A percentile compares a stretch with the other conserved stretches of the same genome.
Conservation (phyloP, 2,113 vertebrate species). For the Morone saxatilis region DNA sequence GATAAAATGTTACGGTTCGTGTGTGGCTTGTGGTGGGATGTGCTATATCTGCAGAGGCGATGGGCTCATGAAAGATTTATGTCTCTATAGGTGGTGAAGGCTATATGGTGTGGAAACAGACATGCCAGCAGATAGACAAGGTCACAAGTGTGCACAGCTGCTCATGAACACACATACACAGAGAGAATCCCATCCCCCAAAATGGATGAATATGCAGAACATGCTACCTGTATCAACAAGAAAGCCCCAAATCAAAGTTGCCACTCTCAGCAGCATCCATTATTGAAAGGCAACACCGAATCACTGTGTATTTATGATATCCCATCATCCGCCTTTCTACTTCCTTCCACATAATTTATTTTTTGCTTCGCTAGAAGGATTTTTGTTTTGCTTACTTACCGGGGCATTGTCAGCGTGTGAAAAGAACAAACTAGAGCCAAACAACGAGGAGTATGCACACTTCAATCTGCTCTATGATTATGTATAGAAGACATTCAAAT, state of each 20-base stretch:
- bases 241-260: conserved; percentile 43
- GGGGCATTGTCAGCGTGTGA: conserved; percentile 33
- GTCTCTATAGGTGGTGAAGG: conserved; percentile 31
- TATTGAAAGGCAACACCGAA: conserved; percentile 28
- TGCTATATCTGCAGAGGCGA: neutral
- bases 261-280: conserved; percentile 37
- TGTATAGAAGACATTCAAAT: conserved; percentile 59
- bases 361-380: conserved; percentile 37
- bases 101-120: conserved; percentile 11
- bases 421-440: conserved; percentile 38
- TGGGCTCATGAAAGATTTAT: conserved; percentile 56
- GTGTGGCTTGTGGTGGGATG: conserved; percentile 17
- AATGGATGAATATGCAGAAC: neutral
- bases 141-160: conserved; percentile 23
- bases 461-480: conserved; percentile 45
- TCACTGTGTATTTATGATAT: conserved; percentile 61
- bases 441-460: neutral
- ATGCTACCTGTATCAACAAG: conserved; percentile 18
- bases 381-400: conserved; percentile 58
- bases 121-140: conserved; percentile 33
- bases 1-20: conserved; percentile 40
- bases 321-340: conserved; percentile 52
- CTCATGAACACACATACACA: conserved; percentile 6
- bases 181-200: neutral
- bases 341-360: conserved; percentile 39